phyloP scores from a whole-genome alignment of 2,797 vertebrate genomes.

The Philypnodon macrostomus region DNA sequence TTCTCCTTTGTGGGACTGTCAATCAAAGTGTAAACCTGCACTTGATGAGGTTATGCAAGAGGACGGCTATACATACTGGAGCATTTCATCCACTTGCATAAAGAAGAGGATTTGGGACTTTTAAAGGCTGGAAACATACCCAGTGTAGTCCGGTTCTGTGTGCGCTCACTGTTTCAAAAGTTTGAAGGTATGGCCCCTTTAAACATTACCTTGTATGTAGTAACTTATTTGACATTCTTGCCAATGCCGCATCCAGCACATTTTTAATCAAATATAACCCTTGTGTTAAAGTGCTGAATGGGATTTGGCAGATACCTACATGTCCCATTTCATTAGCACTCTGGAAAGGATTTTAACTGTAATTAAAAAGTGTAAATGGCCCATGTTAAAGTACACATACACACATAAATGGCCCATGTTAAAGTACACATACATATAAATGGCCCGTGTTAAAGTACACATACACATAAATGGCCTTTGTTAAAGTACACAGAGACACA shows the following conservation, averaged over 20 bases:
- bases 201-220: too few species aligned
- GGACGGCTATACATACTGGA: slow-evolving; percentile 10
- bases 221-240: slow-evolving; percentile 10
- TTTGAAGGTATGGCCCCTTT: too few species aligned
- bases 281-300: slow-evolving; percentile 3
- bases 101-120: background rate
- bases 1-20: slow-evolving; percentile 28
- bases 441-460: too few species aligned
- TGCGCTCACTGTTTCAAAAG: too few species aligned
- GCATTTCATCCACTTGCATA: background rate
- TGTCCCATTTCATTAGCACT: slow-evolving; percentile 26
- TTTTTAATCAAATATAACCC: slow-evolving; percentile 11
- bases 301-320: slow-evolving; percentile 20
- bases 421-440: too few species aligned
- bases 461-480: too few species aligned
- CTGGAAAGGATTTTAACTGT: slow-evolving; percentile 24
- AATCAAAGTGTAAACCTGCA: slow-evolving; percentile 32
- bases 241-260: slow-evolving; percentile 21
- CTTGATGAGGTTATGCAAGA: slow-evolving; percentile 23
- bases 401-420: too few species aligned
- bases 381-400: too few species aligned
- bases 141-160: too few species aligned
- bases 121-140: too few species aligned
- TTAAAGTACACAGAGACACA: too few species aligned
- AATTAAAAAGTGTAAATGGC: slow-evolving; percentile 34